Evolutionary conservation across 1,140 invertebrate genomes (phyloP).

Genomic region (Delia radicum): DNA sequence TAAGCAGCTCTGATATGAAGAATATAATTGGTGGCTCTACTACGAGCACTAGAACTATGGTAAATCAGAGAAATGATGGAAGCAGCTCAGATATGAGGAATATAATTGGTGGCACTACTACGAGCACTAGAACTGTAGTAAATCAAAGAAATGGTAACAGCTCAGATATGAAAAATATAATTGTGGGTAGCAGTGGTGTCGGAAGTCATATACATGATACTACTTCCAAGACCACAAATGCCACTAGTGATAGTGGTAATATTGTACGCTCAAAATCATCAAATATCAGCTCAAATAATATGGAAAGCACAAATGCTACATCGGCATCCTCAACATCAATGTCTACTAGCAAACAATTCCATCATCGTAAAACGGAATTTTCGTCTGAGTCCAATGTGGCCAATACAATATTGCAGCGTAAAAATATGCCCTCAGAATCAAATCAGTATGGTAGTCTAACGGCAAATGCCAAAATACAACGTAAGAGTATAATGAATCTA

Average conservation of each 20-base stretch:
- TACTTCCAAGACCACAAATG: background rate
- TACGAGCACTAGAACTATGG: no score
- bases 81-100: slow-evolving; percentile 15
- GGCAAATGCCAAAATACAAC: slow-evolving; percentile 73
- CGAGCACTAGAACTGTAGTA: no score
- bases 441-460: slow-evolving; percentile 61
- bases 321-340: background rate
- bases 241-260: background rate
- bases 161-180: background rate
- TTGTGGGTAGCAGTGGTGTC: background rate
- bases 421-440: slow-evolving; percentile 57
- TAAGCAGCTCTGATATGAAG: background rate
- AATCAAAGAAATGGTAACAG: no score
- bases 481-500: slow-evolving; percentile 76
- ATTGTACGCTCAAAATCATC: background rate
- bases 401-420: slow-evolving; percentile 76
- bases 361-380: slow-evolving; percentile 71
- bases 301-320: background rate
- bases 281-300: background rate
- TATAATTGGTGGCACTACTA: background rate
- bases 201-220: background rate
- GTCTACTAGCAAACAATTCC: slow-evolving; percentile 41
- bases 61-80: slow-evolving; percentile 14
- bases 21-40: background rate
- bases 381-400: slow-evolving; percentile 70